Conservation (phyloP, 2,888 invertebrate genomes). For the Drosophila diplacantha region DNA sequence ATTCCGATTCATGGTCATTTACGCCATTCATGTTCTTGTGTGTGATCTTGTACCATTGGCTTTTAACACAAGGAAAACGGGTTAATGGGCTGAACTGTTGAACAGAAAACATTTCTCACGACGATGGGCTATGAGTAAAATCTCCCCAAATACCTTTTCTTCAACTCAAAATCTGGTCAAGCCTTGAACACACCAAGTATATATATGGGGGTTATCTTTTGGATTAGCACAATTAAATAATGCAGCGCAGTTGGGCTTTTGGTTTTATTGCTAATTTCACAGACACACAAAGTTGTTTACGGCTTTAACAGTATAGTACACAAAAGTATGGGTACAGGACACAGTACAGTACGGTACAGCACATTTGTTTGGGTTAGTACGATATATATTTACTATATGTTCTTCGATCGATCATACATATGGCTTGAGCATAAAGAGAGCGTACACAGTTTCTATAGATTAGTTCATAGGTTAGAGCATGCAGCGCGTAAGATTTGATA, state of each 20-base stretch:
- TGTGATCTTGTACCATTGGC: slow-evolving; percentile 11
- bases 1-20: slow-evolving; percentile 62
- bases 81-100: slow-evolving; percentile 18
- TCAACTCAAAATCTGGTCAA: slow-evolving; percentile 16
- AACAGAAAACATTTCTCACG: neutral
- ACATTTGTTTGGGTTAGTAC: slow-evolving; percentile 43
- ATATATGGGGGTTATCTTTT: slow-evolving; percentile 8
- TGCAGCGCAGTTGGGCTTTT: slow-evolving; percentile 59
- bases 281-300: slow-evolving; percentile 57
- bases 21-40: slow-evolving; percentile 48
- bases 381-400: slow-evolving; percentile 37
- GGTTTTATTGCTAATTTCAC: slow-evolving; percentile 68
- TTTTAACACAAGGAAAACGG: slow-evolving; percentile 5
- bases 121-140: slow-evolving; percentile 3
- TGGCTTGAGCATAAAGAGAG: slow-evolving; percentile 62
- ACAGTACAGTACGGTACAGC: slow-evolving; percentile 38
- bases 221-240: slow-evolving; percentile 33
- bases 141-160: slow-evolving; percentile 3
- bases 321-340: slow-evolving; percentile 54
- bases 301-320: slow-evolving; percentile 61
- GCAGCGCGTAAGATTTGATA: slow-evolving; percentile 50
- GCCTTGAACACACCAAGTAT: slow-evolving; percentile 28
- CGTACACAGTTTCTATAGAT: slow-evolving; percentile 50
- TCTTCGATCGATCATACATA: slow-evolving; percentile 37
- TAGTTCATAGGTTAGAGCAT: slow-evolving; percentile 50